Evolutionary conservation across 2,888 invertebrate genomes (phyloP), one percentile per base, ranked within the genome.

Genomic region (Cheilosia variabilis): DNA sequence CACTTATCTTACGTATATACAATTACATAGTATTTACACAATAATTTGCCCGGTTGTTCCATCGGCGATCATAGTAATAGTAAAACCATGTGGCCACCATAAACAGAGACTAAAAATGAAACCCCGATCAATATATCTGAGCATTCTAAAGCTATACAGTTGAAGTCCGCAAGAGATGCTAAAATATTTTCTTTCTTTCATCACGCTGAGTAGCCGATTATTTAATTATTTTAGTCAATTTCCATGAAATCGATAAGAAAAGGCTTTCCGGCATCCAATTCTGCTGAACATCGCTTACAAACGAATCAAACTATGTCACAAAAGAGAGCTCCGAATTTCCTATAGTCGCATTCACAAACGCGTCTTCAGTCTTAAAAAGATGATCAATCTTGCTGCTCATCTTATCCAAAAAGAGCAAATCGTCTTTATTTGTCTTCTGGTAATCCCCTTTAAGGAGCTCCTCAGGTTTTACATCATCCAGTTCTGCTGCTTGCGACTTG

Each of bases 361-460:
- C 45, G 55, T 80, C 86, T 86, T 80, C 86, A 86, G 86, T 86
- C 86, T 86, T 86, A 68, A 86, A 81, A 10, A 86, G 66, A 63
- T 81, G 53, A 71, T 81, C 77, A 17, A 86, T 80, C 17, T 86
- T 81, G 50, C 69, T 84, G 15, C 75, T 60, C 75, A 84, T 75
- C 15, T 76, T 86, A 41, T 80, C 80, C 4, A 86, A 22, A 72
- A 86, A 86, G 2, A 86, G 37, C 43, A 80, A 65, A 6, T 72
- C 71, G 17, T 80, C 71, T 50, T 76, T 80, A 57, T 34, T 68
- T 15, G 58, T 63, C 17, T 81, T 80, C 27, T 66, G 45, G 63
- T 68, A 72, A 4, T 72, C 72, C 45, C 68, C 72, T 55, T 86
- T 77, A 2, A 76, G 50, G 3, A 72, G 45, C 3, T 72, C 50